Base-by-base conservation (phyloP, 2,888 invertebrate genomes). In the Periphyllus acericola region DNA sequence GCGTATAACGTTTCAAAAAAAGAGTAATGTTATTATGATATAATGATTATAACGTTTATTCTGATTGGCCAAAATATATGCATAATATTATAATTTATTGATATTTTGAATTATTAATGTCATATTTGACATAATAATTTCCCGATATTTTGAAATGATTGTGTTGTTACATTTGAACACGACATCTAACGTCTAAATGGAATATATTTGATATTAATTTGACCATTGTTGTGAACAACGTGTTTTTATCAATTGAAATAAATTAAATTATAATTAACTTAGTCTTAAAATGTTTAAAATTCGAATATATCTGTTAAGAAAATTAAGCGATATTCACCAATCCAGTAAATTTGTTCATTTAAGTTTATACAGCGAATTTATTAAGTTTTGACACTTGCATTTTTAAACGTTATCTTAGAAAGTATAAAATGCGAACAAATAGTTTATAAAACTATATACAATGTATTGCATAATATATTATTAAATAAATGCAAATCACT, bases 81-180 rank as follows among this genome's bases (percentile, higher is more conserved):
- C 21, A 60, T 60, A 60, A 0, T 8, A 25, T 21, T 60, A 60
- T 60, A 60, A 46, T 46, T 8, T 11, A 46, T 46, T 11, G 46
- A 46, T 46, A 46, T 46, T 46, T 8, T 11, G n/a, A 46, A 11
- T 46, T 46, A 46, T 11, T 46, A 46, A 8, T 46, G 5, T 25
- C 0, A 21, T 79, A 79, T 60, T 60, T 79, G 60, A 79, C 55
- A 79, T 25, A 32, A 55, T 55, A 60, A 68, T 79, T 79, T 79
- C 55, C 79, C n/a, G 34, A 25, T 34, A 34, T 34, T n/a, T 79
- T 55, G 11, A 79, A 79, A 79, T 79, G 25, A 55, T 79, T 79
- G 32, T 25, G 11, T 55, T 79, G 60, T 79, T 55, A 14, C n/a
- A 32, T 79, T n/a, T 79, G 5, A 79, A 79, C 34, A 60, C 25